Percentiles rank a stretch among this genome's conserved stretches.
phyloP scores from a whole-genome alignment of 2,113 vertebrate genomes.

The Aleadryas rufinucha region DNA sequence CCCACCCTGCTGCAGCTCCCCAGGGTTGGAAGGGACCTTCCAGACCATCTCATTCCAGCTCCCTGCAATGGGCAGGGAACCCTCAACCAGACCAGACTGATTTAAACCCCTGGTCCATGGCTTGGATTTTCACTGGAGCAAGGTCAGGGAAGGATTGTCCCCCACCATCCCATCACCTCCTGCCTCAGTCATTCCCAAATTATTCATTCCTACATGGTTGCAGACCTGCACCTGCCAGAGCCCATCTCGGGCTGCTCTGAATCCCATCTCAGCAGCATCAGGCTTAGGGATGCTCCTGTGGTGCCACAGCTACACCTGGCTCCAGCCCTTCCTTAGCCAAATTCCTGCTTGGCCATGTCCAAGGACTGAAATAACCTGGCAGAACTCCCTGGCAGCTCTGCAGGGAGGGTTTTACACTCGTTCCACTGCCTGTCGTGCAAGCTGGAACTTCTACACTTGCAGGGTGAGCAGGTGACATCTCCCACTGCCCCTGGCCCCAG shows the following conservation, averaged over 20 bases:
- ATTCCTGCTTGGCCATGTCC: neutral
- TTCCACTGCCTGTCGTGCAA: neutral
- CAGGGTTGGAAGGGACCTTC: neutral
- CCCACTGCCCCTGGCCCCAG: neutral
- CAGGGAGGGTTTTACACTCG: neutral
- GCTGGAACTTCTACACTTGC: neutral
- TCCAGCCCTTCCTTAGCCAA: neutral
- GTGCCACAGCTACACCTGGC: neutral
- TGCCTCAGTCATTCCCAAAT: neutral
- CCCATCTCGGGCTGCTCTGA: rapidly evolving
- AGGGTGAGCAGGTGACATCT: rapidly evolving
- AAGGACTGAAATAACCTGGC: neutral
- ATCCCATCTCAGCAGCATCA: neutral
- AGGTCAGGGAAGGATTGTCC: neutral
- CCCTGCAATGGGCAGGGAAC: neutral
- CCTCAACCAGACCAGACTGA: neutral
- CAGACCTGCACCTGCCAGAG: neutral
- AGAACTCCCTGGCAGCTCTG: neutral
- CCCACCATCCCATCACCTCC: neutral
- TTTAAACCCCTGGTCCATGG: neutral
- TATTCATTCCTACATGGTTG: neutral
- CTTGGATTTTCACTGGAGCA: neutral
- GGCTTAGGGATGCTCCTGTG: neutral
- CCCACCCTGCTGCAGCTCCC: neutral
- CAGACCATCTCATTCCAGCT: neutral